Evolutionary conservation across 2,888 invertebrate genomes (phyloP).

Genomic region (Tribolium freemani): DNA sequence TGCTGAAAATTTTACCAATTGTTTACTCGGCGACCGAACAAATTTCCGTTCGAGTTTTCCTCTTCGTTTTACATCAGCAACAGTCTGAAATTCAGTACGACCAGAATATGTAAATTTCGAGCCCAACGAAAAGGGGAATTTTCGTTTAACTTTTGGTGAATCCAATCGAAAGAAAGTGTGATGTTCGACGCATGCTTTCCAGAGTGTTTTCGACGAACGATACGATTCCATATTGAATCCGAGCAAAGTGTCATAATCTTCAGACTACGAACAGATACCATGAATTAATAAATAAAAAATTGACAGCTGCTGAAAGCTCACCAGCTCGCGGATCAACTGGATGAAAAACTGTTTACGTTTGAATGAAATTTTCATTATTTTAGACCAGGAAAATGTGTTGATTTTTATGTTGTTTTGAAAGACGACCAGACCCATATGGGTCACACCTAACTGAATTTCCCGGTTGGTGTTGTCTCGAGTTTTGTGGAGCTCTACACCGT

Average conservation of each 20-base stretch:
- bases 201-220: constrained; percentile 93
- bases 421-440: constrained; percentile 92
- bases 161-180: constrained; percentile 97
- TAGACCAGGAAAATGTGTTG: constrained; percentile 97
- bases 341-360: constrained; percentile 99
- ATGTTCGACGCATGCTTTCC: constrained; percentile 98
- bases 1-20: constrained; percentile 67
- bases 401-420: constrained; percentile 94
- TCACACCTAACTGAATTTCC: constrained; percentile 96
- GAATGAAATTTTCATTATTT: constrained; percentile 99
- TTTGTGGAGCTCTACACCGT: constrained; percentile 95
- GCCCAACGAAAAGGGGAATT: constrained; percentile 81
- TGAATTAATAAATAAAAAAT: too few species aligned
- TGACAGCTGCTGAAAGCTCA: too few species aligned
- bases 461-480: constrained; percentile 93
- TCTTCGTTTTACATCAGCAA: constrained; percentile 89
- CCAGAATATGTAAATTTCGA: constrained; percentile 90
- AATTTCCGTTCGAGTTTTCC: constrained; percentile 87
- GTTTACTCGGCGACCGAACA: constrained; percentile 86
- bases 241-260: constrained; percentile 90
- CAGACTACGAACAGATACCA: too few species aligned
- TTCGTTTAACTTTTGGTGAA: constrained; percentile 77
- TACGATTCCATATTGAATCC: constrained; percentile 97
- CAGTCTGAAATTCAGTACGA: constrained; percentile 93
- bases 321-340: constrained; percentile 90